Evolutionary conservation across 2,797 vertebrate genomes (phyloP), one percentile per base, ranked within the genome.

Genomic region (Pseudochromis fuscus): DNA sequence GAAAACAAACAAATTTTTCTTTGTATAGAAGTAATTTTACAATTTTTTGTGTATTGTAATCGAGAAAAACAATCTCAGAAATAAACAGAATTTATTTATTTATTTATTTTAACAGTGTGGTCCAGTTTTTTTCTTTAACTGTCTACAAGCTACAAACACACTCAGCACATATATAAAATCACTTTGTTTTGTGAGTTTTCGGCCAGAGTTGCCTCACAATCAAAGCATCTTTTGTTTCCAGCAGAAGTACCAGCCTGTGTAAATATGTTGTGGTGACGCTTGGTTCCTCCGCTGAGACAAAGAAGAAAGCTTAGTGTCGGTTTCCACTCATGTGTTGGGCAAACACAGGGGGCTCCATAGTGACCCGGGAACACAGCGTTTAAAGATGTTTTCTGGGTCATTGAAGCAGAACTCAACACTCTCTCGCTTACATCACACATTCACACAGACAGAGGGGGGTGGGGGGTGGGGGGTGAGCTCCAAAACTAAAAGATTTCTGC

Each of bases 361-460:
- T 52, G 86, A 85, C 73, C 81, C 58, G 9, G 57, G 73, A 82
- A 44, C 33, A 5, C 16, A n/a, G 62, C 31, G 42, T 82, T 87
- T 70, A 69, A 87, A 68, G 67, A 77, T 58, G 72, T 75, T 77
- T 83, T 84, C 74, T 78, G 82, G 78, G 77, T 83, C 83, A 73
- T 23, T 74, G 87, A 69, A 76, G 72, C 80, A 70, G 51, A 79
- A 74, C 58, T 75, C 59, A 64, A 66, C 45, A 67, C 70, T 63
- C 72, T 53, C 55, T 64, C 30, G 40, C 52, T 53, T 30, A 8
- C 35, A 46, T 28, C 72, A 64, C 57, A 53, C 53, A 28, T 49
- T 8, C 23, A 2, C 59, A 35, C 21, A 48, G 56, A 67, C 53
- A 71, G 6, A 75, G 5, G 3, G 19, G 3, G 21, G 28, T 25